Evolutionary conservation across 1,140 invertebrate species (phyloP).

Genomic region (Ridgeia piscesae): DNA sequence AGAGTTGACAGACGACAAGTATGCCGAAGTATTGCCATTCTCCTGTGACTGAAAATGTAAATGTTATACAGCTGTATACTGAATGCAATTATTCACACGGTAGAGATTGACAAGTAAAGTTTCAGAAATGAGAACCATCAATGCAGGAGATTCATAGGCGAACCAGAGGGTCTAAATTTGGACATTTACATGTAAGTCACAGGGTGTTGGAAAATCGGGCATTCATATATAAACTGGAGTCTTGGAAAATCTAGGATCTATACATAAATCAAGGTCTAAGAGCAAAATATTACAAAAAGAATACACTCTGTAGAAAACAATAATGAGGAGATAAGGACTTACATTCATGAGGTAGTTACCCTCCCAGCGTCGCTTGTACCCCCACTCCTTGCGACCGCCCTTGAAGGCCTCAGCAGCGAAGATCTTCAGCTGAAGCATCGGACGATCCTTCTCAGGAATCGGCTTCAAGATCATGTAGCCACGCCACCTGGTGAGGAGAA

Average conservation of each 20-base stretch:
- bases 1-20: constrained; percentile 70
- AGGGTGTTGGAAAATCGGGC: no score
- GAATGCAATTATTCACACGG: not conserved
- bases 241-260: no score
- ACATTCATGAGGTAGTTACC: constrained; percentile 85
- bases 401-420: constrained; percentile 76
- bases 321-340: constrained; percentile 30
- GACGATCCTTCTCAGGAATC: constrained; percentile 82
- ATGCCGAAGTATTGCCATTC: constrained; percentile 74
- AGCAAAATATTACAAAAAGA: no score
- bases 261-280: no score
- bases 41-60: constrained; percentile 63
- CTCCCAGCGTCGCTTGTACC: constrained; percentile 80
- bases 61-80: not conserved
- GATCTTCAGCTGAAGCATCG: constrained; percentile 79
- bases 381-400: constrained; percentile 78
- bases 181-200: no score
- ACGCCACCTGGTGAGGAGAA: constrained; percentile 71
- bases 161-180: no score
- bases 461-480: constrained; percentile 82
- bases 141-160: no score
- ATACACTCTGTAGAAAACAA: no score
- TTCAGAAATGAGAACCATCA: no score
- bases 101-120: not conserved
- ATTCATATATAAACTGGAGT: no score